These are phyloP conservation scores for Heterodera filipjevi DNA, from an alignment of 2,888 invertebrate species.

Conservation along the genomic window DNA sequence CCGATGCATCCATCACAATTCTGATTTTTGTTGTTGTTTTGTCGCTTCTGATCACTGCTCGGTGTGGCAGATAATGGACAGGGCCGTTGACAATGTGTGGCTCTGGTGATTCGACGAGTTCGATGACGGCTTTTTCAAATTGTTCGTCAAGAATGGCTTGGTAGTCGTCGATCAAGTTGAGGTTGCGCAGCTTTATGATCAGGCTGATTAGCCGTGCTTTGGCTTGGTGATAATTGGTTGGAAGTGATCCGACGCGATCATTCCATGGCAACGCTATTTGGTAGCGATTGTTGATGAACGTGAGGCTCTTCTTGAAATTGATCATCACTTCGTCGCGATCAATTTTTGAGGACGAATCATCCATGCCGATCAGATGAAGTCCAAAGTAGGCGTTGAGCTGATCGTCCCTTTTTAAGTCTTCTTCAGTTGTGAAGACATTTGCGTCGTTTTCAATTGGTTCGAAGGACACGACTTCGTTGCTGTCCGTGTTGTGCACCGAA, in stretches of 20 bases:
- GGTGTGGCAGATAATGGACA: constrained; percentile 7
- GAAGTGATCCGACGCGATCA: not conserved
- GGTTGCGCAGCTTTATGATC: not conserved
- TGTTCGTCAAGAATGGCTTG: constrained; percentile 1
- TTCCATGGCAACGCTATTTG: constrained; percentile 13
- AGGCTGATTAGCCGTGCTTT: not conserved
- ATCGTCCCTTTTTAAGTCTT: not conserved
- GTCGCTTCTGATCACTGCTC: not conserved
- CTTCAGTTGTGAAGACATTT: not conserved
- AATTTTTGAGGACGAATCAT: not conserved
- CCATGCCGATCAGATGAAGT: not conserved
- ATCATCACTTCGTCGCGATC: not conserved
- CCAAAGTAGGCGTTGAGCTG: not conserved
- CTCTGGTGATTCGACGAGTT: constrained; percentile 18
- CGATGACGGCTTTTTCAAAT: not conserved
- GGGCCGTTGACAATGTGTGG: not conserved
- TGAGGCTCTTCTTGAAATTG: not conserved
- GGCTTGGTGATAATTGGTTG: not conserved
- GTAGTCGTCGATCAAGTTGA: not conserved
- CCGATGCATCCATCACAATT: constrained; percentile 15
- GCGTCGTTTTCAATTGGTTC: too few species aligned
- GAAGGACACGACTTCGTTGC: too few species aligned
- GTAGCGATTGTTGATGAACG: constrained; percentile 3
- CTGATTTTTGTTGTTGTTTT: not conserved
- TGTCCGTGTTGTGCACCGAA: too few species aligned